Conservation (phyloP, 2,888 invertebrate species). For the Lasioglossum marginatum region DNA sequence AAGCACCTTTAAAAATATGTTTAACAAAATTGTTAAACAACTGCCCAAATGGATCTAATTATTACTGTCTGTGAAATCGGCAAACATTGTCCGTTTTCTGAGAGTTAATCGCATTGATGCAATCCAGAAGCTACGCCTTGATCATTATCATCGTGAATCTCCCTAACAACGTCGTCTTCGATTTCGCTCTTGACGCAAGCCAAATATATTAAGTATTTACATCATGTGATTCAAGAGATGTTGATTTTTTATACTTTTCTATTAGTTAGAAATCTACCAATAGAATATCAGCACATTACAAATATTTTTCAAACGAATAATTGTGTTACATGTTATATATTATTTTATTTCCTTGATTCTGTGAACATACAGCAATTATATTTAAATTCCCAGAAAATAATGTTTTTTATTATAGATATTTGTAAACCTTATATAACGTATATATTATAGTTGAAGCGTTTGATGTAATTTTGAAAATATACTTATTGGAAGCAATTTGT, state of each 20-base stretch:
- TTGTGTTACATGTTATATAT: background rate
- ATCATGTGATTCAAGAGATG: conserved; percentile 22
- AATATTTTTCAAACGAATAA: conserved; percentile 10
- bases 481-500: background rate
- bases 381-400: background rate
- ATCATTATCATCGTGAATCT: background rate
- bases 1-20: background rate
- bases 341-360: background rate
- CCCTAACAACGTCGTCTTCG: background rate
- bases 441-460: background rate
- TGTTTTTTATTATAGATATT: background rate
- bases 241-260: conserved; percentile 25
- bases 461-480: background rate
- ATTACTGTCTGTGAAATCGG: background rate
- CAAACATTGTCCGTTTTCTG: background rate
- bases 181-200: background rate
- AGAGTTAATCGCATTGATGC: background rate
- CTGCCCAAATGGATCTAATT: background rate
- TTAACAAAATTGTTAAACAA: background rate
- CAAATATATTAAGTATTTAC: conserved; percentile 44
- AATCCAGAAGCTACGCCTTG: background rate
- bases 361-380: background rate
- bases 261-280: background rate
- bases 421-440: background rate
- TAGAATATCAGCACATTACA: background rate